Evolutionary conservation across 2,797 vertebrate genomes (phyloP).

Genomic region (Forpus xanthops): DNA sequence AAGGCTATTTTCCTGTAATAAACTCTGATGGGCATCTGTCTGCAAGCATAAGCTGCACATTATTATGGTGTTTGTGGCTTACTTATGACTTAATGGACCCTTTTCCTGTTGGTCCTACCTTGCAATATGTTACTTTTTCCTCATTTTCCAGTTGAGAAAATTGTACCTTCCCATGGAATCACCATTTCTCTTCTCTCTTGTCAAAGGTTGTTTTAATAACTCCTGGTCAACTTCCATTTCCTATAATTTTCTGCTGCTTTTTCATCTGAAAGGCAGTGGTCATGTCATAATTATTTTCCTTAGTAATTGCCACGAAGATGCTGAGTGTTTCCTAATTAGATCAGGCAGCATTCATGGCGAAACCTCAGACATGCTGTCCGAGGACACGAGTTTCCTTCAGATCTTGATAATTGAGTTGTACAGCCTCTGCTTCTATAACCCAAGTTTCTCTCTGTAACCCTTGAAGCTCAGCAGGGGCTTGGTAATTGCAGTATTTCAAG

Average conservation of each 20-base stretch:
- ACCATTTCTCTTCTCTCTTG: not conserved
- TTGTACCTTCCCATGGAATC: not conserved
- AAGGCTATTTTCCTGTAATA: not conserved
- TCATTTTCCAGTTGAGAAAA: not conserved
- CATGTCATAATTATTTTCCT: slow-evolving; percentile 52
- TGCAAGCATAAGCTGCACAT: not conserved
- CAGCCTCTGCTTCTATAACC: not conserved
- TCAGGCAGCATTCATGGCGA: not conserved
- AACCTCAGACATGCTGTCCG: slow-evolving; percentile 3
- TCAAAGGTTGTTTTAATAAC: slow-evolving; percentile 14
- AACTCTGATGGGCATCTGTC: not conserved
- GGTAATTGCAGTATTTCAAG: not conserved
- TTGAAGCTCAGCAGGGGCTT: not conserved
- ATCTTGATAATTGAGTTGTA: slow-evolving; percentile 33
- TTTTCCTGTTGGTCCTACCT: not conserved
- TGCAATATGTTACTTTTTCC: not conserved
- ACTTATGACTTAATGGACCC: not conserved
- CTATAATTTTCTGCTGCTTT: slow-evolving; percentile 34
- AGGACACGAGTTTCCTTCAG: slow-evolving; percentile 9
- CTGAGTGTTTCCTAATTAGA: slow-evolving; percentile 57
- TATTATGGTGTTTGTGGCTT: not conserved
- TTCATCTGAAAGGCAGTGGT: slow-evolving; percentile 47
- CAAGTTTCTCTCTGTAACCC: not conserved
- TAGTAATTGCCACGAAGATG: slow-evolving; percentile 39
- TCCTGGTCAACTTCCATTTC: not conserved